phyloP scores from a whole-genome alignment of 2,888 invertebrate genomes.

The Meta bourneti region DNA sequence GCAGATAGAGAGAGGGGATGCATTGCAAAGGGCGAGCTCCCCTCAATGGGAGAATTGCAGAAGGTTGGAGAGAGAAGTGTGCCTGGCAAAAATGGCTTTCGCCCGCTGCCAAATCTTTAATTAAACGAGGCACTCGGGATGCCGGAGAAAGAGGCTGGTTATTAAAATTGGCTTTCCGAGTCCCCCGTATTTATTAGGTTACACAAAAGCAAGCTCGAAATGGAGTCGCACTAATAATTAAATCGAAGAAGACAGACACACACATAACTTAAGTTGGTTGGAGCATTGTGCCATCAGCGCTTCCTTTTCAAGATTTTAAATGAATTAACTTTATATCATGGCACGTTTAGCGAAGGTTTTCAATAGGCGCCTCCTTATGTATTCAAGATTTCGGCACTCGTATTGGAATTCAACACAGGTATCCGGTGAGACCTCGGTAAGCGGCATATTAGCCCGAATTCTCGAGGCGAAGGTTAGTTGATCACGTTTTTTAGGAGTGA shows the following conservation, averaged over 20 bases:
- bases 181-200: neutral
- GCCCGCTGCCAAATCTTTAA: constrained; percentile 9
- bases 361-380: neutral
- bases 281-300: neutral
- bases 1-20: no score
- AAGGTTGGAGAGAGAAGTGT: neutral
- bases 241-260: neutral
- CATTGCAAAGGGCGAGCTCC: neutral
- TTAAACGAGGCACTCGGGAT: constrained; percentile 21
- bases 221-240: neutral
- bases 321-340: neutral
- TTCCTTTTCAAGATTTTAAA: neutral
- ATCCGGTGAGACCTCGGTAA: no score
- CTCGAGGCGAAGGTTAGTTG: neutral
- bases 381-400: no score
- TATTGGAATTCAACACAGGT: no score
- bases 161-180: neutral
- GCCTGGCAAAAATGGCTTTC: constrained; percentile 34
- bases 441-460: neutral
- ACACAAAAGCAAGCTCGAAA: neutral
- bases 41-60: neutral
- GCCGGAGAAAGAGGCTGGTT: neutral
- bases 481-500: neutral
- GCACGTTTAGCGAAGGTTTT: neutral
- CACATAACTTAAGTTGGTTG: neutral